These are phyloP conservation scores for Rhabdophis nuchalis DNA, from an alignment of 2,797 vertebrate genomes.

Conservation along the genomic window DNA sequence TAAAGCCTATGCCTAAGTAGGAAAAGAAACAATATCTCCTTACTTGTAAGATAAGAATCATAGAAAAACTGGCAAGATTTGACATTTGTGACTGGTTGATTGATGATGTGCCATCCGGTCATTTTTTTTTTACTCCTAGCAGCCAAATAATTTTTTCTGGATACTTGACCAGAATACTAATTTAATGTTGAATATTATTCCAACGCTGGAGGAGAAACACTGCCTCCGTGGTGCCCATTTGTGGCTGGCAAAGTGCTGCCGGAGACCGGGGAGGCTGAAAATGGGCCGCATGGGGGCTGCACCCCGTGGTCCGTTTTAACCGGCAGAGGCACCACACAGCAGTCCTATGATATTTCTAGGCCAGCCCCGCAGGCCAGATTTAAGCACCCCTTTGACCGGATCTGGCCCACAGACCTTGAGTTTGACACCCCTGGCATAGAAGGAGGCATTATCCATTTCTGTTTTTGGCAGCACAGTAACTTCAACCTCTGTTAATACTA, in stretches of 20 bases:
- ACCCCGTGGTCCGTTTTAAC: too few species aligned
- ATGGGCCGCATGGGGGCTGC: too few species aligned
- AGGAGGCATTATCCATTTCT: neutral
- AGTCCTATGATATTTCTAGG: too few species aligned
- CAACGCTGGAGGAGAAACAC: neutral
- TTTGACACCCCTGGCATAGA: neutral
- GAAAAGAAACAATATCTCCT: neutral
- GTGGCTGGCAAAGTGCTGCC: too few species aligned
- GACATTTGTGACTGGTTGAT: neutral
- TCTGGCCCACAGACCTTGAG: too few species aligned
- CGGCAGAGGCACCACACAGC: too few species aligned
- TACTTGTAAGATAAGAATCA: neutral
- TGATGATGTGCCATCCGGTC: neutral
- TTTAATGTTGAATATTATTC: neutral
- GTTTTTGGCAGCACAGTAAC: neutral
- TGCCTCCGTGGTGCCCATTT: too few species aligned
- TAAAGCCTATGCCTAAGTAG: neutral
- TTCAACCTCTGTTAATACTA: neutral
- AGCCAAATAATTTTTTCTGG: neutral
- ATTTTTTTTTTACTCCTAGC: neutral
- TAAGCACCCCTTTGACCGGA: too few species aligned
- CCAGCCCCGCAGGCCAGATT: too few species aligned
- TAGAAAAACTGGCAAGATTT: neutral
- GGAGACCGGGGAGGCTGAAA: too few species aligned
- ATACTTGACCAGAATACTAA: neutral